Percentiles rank a stretch among this genome's conserved stretches.
Evolutionary conservation across 2,888 invertebrate species (phyloP).

Genomic region (Punctoribates punctum): DNA sequence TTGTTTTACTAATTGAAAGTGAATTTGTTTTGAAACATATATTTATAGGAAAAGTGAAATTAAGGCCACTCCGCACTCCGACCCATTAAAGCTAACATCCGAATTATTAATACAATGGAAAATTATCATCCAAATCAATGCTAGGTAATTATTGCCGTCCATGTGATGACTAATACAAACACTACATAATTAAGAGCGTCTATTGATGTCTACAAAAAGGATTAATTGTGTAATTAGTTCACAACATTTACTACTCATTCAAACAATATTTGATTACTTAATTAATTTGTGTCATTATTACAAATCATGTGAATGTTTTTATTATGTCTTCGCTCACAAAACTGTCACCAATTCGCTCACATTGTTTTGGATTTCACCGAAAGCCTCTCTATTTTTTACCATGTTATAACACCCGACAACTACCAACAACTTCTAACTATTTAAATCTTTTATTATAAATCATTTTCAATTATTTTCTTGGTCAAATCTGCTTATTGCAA

Average conservation of each 20-base stretch:
- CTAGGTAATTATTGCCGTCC: background rate
- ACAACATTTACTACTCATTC: background rate
- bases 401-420: no score
- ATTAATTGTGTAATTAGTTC: constrained; percentile 39
- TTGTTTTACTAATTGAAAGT: constrained; percentile 12
- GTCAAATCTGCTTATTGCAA: no score
- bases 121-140: constrained; percentile 17
- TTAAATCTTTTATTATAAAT: no score
- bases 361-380: background rate
- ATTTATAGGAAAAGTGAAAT: constrained; percentile 31
- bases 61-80: constrained; percentile 24
- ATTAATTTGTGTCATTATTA: constrained; percentile 36
- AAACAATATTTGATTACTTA: background rate
- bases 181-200: constrained; percentile 1
- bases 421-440: no score
- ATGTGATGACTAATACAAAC: constrained; percentile 11
- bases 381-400: background rate
- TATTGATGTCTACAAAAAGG: background rate
- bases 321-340: constrained; percentile 27
- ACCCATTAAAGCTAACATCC: constrained; percentile 10
- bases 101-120: background rate
- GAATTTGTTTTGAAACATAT: constrained; percentile 26
- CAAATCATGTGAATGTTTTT: constrained; percentile 27
- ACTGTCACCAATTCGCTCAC: background rate
- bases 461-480: no score